Evolutionary conservation across 1,140 invertebrate genomes (phyloP).

Genomic region (Orius laevigatus): DNA sequence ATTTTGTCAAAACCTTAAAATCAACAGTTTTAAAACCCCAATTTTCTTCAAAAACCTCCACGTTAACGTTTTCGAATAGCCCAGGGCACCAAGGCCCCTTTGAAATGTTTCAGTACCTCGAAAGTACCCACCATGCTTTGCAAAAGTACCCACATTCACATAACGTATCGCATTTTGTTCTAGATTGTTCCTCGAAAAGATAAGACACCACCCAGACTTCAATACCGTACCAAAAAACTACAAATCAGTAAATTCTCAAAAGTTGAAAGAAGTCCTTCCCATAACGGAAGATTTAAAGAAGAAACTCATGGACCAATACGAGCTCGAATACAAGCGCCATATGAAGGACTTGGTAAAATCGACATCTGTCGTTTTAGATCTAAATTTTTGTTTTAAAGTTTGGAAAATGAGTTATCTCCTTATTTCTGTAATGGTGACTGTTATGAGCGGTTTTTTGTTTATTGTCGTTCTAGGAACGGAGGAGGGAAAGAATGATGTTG

Average conservation of each 20-base stretch:
- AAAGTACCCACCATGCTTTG: too few relatives aligned
- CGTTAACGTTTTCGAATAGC: too few relatives aligned
- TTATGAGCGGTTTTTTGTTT: not conserved
- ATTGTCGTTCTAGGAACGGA: not conserved
- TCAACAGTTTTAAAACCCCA: too few relatives aligned
- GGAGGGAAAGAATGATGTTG: slow-evolving; percentile 6
- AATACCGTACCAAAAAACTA: slow-evolving; percentile 46
- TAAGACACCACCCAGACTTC: slow-evolving; percentile 72
- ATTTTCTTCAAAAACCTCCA: too few relatives aligned
- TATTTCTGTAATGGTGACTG: not conserved
- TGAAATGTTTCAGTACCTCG: too few relatives aligned
- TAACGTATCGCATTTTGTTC: slow-evolving; percentile 16
- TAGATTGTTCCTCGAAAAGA: slow-evolving; percentile 79
- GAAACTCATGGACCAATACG: slow-evolving; percentile 56
- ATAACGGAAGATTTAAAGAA: slow-evolving; percentile 72
- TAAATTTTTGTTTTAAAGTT: not conserved
- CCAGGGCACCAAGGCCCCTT: too few relatives aligned
- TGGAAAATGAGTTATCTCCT: not conserved
- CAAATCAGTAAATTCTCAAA: slow-evolving; percentile 46
- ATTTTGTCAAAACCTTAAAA: too few relatives aligned
- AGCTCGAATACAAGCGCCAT: slow-evolving; percentile 51
- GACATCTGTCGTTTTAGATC: too few relatives aligned
- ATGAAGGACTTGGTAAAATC: slow-evolving; percentile 35
- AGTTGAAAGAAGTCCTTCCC: slow-evolving; percentile 62
- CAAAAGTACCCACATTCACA: too few relatives aligned